Percentiles rank a stretch among this genome's conserved stretches.
Evolutionary conservation across 2,113 vertebrate species (phyloP).

Genomic region (Ictalurus furcatus): DNA sequence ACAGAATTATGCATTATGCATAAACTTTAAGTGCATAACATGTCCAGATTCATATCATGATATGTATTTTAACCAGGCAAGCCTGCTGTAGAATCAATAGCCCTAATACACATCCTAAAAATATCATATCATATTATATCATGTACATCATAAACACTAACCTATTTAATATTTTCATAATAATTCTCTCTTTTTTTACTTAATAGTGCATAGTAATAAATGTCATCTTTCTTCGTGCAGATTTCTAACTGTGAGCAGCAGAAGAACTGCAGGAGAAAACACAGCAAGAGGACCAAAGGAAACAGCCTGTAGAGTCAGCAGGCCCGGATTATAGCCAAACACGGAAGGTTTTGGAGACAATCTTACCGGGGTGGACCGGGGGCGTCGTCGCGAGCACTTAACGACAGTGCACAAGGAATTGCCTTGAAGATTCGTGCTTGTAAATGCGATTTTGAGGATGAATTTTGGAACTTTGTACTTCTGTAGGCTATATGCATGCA

Average conservation of each 20-base stretch:
- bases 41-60: background rate
- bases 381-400: constrained; percentile 82
- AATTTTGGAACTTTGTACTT: constrained; percentile 82
- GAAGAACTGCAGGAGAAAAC: constrained; percentile 17
- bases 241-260: constrained; percentile 48
- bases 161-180: background rate
- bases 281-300: constrained; percentile 22
- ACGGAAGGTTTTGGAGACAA: constrained; percentile 39
- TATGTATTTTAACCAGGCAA: background rate
- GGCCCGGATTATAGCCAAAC: constrained; percentile 47
- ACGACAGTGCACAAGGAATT: constrained; percentile 75
- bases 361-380: constrained; percentile 24
- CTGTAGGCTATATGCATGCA: constrained; percentile 74
- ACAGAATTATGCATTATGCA: background rate
- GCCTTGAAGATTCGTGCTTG: constrained; percentile 82
- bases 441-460: constrained; percentile 83
- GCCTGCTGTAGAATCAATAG: background rate
- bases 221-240: constrained; percentile 51
- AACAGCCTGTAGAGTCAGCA: constrained; percentile 22
- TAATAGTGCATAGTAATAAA: background rate
- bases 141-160: background rate
- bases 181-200: background rate
- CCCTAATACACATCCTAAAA: background rate
- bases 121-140: too few species aligned
- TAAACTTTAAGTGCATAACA: background rate